Evolutionary conservation across 1,140 invertebrate genomes (phyloP).

Genomic region (Homarus americanus): DNA sequence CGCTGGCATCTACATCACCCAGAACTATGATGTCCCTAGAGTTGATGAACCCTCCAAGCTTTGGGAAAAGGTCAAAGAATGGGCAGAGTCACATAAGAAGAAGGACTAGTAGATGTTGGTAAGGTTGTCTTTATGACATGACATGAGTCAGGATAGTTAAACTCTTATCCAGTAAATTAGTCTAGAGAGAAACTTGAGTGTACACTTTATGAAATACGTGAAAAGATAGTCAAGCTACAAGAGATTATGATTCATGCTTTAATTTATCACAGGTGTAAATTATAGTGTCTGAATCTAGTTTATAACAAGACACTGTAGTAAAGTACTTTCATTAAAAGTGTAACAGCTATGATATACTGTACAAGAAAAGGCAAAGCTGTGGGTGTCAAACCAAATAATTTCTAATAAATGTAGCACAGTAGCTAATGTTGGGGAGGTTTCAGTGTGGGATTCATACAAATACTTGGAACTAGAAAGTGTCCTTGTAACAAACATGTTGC

Average conservation of each 20-base stretch:
- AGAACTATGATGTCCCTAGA: constrained; percentile 90
- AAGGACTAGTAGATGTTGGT: constrained; percentile 17
- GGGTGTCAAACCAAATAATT: no score
- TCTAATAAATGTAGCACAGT: no score
- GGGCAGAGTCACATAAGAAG: constrained; percentile 84
- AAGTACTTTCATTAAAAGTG: neutral
- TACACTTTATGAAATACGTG: neutral
- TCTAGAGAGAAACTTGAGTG: neutral
- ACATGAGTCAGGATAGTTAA: neutral
- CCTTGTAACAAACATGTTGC: no score
- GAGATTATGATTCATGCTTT: neutral
- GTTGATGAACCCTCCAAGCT: constrained; percentile 88
- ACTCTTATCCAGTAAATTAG: neutral
- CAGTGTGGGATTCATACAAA: no score
- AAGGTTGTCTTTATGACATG: neutral
- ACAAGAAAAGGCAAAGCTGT: no score
- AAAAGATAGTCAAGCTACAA: neutral
- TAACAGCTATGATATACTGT: no score
- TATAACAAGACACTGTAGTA: no score
- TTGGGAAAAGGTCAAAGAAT: constrained; percentile 84
- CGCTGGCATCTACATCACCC: constrained; percentile 87
- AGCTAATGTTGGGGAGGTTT: no score
- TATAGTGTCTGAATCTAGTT: neutral
- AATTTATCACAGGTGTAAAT: no score
- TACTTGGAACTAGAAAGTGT: no score